A percentile compares a stretch with the other conserved stretches of the same genome.
phyloP scores from a whole-genome alignment of 1,140 invertebrate genomes.

The Megalopta genalis region DNA sequence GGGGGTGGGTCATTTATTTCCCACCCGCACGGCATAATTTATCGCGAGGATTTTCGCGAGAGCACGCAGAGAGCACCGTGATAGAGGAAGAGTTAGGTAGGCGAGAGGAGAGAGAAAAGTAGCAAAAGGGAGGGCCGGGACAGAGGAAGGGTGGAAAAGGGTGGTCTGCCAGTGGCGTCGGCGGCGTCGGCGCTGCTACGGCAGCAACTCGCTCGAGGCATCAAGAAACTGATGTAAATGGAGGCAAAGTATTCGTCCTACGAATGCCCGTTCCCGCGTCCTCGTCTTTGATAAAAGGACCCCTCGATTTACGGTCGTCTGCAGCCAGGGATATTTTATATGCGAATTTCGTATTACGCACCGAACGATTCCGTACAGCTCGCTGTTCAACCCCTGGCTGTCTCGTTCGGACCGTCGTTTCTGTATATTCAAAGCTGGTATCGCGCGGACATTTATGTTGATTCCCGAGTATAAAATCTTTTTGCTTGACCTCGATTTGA shows the following conservation, averaged over 20 bases:
- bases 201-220: conserved; percentile 61
- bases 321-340: conserved; percentile 18
- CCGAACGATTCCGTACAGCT: conserved; percentile 34
- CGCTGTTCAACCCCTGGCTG: no score
- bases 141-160: conserved; percentile 53
- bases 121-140: conserved; percentile 44
- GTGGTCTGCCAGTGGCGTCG: conserved; percentile 36
- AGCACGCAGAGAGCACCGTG: conserved; percentile 75
- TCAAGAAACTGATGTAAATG: conserved; percentile 67
- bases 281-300: conserved; percentile 53
- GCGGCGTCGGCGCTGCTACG: conserved; percentile 45
- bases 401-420: no score
- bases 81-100: conserved; percentile 61
- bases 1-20: conserved; percentile 80
- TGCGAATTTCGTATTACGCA: conserved; percentile 30
- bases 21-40: conserved; percentile 79
- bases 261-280: conserved; percentile 50
- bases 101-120: conserved; percentile 57
- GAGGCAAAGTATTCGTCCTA: conserved; percentile 59
- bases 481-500: no score
- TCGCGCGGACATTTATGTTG: neutral
- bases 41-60: conserved; percentile 81
- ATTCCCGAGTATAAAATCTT: neutral
- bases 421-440: no score
- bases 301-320: conserved; percentile 44